Conservation (phyloP, 2,113 vertebrate genomes). For the Pangasianodon gigas region DNA sequence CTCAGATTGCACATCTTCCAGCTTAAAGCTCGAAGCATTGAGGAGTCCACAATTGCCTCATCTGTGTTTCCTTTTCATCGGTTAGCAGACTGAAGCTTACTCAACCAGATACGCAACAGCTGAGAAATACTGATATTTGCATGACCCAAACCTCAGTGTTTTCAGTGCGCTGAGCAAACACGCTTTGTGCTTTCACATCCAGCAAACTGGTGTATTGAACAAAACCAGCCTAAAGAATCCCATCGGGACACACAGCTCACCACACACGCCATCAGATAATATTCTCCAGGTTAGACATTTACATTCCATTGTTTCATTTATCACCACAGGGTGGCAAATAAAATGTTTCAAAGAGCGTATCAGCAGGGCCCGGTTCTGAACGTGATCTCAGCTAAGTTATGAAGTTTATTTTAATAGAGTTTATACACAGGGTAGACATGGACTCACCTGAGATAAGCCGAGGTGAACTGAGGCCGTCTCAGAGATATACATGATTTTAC, state of each 20-base stretch:
- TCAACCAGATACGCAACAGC: constrained; percentile 15
- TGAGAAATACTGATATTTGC: constrained; percentile 25
- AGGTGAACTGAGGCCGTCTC: constrained; percentile 95
- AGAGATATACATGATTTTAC: constrained; percentile 98
- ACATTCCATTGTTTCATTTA: constrained; percentile 30
- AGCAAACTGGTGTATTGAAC: neutral
- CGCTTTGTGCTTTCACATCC: constrained; percentile 6
- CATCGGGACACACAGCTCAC: neutral
- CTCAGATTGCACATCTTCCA: neutral
- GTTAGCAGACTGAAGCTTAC: constrained; percentile 11
- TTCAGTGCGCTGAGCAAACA: constrained; percentile 37
- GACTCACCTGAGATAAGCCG: constrained; percentile 89
- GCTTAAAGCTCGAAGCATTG: neutral
- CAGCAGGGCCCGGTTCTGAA: constrained; percentile 36
- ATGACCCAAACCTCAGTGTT: constrained; percentile 30
- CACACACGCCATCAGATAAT: constrained; percentile 5
- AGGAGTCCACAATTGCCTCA: neutral
- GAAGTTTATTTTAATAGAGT: neutral
- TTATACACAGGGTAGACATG: neutral
- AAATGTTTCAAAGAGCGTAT: constrained; percentile 42
- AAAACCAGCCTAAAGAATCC: neutral
- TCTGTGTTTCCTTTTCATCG: neutral
- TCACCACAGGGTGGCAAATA: constrained; percentile 25
- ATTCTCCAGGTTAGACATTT: constrained; percentile 16
- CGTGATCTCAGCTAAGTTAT: constrained; percentile 7